Conservation (phyloP, 1,140 invertebrate species). For the Nephila pilipes region DNA sequence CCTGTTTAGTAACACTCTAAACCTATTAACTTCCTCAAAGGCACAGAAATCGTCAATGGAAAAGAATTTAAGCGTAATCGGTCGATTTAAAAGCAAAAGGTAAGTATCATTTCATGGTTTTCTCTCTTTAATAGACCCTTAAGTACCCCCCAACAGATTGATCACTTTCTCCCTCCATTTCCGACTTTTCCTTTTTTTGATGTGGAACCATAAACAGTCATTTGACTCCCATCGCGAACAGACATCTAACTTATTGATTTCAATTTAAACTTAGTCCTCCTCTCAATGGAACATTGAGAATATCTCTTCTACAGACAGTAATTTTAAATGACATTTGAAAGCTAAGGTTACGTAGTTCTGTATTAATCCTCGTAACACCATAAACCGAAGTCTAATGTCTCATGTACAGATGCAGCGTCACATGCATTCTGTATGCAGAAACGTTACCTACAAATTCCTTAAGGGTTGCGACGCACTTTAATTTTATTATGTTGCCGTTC, state of each 20-base stretch:
- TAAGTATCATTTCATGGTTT: background rate
- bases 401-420: slow-evolving; percentile 39
- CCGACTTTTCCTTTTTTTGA: background rate
- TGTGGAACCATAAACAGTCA: slow-evolving; percentile 15
- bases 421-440: slow-evolving; percentile 55
- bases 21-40: background rate
- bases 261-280: slow-evolving; percentile 2
- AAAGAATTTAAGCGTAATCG: slow-evolving; percentile 13
- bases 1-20: background rate
- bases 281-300: slow-evolving; percentile 40
- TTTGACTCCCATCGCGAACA: background rate
- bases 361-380: slow-evolving; percentile 60
- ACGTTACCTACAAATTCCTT: slow-evolving; percentile 38
- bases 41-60: background rate
- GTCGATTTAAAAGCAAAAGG: slow-evolving; percentile 21
- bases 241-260: slow-evolving; percentile 58
- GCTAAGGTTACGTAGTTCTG: background rate
- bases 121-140: slow-evolving; percentile 36
- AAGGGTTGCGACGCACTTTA: slow-evolving; percentile 49
- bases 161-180: slow-evolving; percentile 13
- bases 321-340: slow-evolving; percentile 41
- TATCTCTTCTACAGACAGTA: slow-evolving; percentile 30
- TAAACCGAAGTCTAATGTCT: slow-evolving; percentile 31
- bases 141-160: slow-evolving; percentile 30
- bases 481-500: slow-evolving; percentile 72